phyloP scores from a whole-genome alignment of 2,888 invertebrate genomes.

The Hoplodrina blanda region DNA sequence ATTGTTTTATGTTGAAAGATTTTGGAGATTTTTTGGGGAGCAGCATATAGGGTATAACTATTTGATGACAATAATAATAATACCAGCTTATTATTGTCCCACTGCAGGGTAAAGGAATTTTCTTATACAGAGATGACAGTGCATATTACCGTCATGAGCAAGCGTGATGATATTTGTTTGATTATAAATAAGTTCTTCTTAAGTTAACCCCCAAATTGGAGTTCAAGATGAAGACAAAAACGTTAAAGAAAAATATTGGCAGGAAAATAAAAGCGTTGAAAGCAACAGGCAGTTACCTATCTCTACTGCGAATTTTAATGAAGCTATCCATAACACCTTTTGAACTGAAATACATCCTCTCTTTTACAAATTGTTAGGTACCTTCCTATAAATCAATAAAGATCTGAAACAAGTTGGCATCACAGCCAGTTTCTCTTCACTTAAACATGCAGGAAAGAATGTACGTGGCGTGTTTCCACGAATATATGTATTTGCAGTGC shows the following conservation, averaged over 20 bases:
- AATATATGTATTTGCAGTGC: conserved; percentile 71
- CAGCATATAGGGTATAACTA: not conserved
- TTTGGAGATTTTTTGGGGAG: not conserved
- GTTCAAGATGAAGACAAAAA: not conserved
- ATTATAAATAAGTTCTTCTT: no score
- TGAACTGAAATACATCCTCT: not conserved
- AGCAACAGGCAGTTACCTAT: conserved; percentile 14
- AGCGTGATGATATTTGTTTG: no score
- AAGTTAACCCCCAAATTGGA: not conserved
- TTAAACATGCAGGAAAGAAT: conserved; percentile 71
- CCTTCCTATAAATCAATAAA: conserved; percentile 30
- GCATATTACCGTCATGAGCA: no score
- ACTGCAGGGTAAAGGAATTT: no score
- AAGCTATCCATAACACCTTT: not conserved
- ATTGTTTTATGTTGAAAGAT: conserved; percentile 10
- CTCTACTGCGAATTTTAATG: not conserved
- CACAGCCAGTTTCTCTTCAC: conserved; percentile 59
- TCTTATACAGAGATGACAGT: no score
- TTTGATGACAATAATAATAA: not conserved
- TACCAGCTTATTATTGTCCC: no score
- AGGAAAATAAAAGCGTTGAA: not conserved
- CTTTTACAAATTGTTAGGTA: not conserved
- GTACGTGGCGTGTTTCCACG: conserved; percentile 66
- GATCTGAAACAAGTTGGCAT: conserved; percentile 56
- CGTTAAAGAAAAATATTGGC: not conserved